phyloP scores from a whole-genome alignment of 2,113 vertebrate genomes.

The Calidris pygmaea region DNA sequence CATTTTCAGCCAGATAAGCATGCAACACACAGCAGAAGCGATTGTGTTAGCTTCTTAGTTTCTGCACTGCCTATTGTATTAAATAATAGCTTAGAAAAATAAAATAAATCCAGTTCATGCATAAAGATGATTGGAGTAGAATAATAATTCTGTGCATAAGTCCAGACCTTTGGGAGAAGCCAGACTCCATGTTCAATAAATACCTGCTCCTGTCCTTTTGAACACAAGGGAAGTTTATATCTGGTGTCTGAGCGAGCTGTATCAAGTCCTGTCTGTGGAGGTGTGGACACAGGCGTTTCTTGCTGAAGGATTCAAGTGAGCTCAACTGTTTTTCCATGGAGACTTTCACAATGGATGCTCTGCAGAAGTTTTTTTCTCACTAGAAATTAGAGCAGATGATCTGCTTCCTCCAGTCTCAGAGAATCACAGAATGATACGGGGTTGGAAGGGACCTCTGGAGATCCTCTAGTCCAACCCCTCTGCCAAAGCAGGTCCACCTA shows the following conservation, averaged over 20 bases:
- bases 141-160: not conserved
- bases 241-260: not conserved
- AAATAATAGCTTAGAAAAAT: conserved; percentile 50
- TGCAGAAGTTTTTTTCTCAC: not conserved
- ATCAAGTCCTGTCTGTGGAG: not conserved
- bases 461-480: too few species aligned
- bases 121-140: conserved; percentile 40
- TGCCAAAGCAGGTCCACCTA: too few species aligned
- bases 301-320: not conserved
- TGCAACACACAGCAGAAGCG: not conserved
- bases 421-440: too few species aligned
- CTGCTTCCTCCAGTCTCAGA: not conserved
- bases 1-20: conserved; percentile 26
- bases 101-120: conserved; percentile 52
- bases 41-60: conserved; percentile 47
- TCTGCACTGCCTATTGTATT: conserved; percentile 37
- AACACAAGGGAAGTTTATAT: not conserved
- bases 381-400: not conserved
- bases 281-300: not conserved
- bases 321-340: not conserved
- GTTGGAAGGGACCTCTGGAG: too few species aligned
- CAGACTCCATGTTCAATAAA: not conserved
- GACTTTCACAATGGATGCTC: not conserved
- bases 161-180: not conserved
- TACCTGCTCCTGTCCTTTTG: not conserved